Conservation (phyloP, 2,113 vertebrate species). For the Antidorcas marsupialis region DNA sequence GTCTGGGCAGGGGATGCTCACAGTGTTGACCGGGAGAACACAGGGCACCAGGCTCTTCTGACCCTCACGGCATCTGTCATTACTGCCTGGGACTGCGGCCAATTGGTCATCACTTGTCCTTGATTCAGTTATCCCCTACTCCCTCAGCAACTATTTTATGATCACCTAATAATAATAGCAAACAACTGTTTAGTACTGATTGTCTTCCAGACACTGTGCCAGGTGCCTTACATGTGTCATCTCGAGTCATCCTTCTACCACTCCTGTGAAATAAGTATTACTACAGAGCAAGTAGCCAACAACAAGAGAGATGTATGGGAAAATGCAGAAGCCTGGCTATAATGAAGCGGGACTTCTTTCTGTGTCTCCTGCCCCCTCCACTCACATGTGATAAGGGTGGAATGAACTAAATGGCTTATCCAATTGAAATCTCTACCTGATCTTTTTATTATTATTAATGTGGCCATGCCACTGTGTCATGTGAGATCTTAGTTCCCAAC, state of each 20-base stretch:
- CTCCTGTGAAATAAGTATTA: background rate
- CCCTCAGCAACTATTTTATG: background rate
- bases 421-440: background rate
- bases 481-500: background rate
- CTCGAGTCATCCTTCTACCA: background rate
- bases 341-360: background rate
- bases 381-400: background rate
- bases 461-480: background rate
- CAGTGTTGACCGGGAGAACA: background rate
- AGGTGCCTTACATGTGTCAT: background rate
- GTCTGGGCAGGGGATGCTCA: background rate
- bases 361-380: background rate
- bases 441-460: background rate
- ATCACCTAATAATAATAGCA: background rate
- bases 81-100: background rate
- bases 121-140: background rate
- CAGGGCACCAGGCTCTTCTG: background rate
- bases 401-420: background rate
- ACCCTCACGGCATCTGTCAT: background rate
- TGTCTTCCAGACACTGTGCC: background rate
- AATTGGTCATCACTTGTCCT: background rate
- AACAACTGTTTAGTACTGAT: background rate
- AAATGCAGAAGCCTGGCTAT: background rate
- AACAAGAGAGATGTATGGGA: background rate
- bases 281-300: background rate